These are phyloP conservation scores for Ophion ellenae DNA, from an alignment of 2,888 invertebrate species.

Conservation along the genomic window DNA sequence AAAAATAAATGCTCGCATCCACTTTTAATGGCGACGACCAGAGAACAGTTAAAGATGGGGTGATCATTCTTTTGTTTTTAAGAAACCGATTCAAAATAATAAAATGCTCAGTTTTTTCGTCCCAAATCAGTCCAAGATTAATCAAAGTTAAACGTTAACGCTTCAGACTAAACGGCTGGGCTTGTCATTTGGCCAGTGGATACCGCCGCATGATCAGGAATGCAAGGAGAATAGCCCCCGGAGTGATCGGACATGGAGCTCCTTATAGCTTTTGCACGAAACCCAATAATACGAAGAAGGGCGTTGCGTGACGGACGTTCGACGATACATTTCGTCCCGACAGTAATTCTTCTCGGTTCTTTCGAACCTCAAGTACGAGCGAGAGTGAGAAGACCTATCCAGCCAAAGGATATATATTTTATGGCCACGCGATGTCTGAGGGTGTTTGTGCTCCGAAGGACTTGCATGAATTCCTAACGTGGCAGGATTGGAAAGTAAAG, in stretches of 20 bases:
- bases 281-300: constrained; percentile 45
- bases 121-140: background rate
- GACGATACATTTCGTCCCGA: constrained; percentile 47
- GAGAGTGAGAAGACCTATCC: constrained; percentile 10
- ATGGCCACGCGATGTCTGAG: constrained; percentile 56
- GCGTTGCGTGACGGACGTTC: constrained; percentile 58
- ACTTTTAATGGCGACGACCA: too few species aligned
- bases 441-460: constrained; percentile 24
- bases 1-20: too few species aligned
- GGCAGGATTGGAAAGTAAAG: constrained; percentile 37
- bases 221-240: constrained; percentile 12
- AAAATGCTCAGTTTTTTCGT: background rate
- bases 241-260: constrained; percentile 35
- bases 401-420: constrained; percentile 42
- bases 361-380: background rate
- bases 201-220: background rate
- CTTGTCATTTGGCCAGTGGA: background rate
- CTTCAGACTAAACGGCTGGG: background rate
- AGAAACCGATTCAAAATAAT: background rate
- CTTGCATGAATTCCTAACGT: constrained; percentile 48
- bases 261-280: constrained; percentile 50
- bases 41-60: too few species aligned
- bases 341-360: constrained; percentile 43
- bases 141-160: background rate
- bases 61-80: too few species aligned